Evolutionary conservation across 1,140 invertebrate species (phyloP).

Genomic region (Pantala flavescens): DNA sequence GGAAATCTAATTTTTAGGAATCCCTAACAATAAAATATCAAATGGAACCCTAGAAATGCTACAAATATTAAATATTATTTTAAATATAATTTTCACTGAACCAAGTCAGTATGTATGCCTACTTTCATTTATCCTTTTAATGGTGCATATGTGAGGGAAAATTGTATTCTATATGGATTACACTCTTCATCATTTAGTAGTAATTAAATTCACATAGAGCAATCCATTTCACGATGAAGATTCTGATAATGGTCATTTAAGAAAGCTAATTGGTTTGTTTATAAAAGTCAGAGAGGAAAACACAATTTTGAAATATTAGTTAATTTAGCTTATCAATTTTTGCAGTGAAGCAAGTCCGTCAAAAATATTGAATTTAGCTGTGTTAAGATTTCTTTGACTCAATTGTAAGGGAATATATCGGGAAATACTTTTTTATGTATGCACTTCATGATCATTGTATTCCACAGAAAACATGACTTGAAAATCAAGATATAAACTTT

Average conservation of each 20-base stretch:
- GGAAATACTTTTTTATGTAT: too few relatives aligned
- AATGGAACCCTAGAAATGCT: background rate
- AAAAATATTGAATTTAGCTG: too few relatives aligned
- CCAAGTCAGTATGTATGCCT: background rate
- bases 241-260: too few relatives aligned
- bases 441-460: background rate
- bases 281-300: too few relatives aligned
- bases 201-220: too few relatives aligned
- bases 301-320: too few relatives aligned
- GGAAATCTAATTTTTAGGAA: background rate
- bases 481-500: background rate
- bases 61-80: background rate
- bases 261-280: too few relatives aligned
- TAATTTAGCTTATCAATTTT: too few relatives aligned
- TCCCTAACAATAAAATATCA: background rate
- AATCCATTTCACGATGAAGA: too few relatives aligned
- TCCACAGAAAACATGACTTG: background rate
- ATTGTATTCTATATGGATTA: background rate
- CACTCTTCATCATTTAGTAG: background rate
- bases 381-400: too few relatives aligned
- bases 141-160: background rate
- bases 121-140: background rate
- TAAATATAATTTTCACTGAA: background rate
- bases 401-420: too few relatives aligned
- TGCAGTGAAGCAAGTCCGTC: too few relatives aligned